These are phyloP conservation scores for Hydrolagus colliei DNA, from an alignment of 2,797 vertebrate species.

Conservation along the genomic window DNA sequence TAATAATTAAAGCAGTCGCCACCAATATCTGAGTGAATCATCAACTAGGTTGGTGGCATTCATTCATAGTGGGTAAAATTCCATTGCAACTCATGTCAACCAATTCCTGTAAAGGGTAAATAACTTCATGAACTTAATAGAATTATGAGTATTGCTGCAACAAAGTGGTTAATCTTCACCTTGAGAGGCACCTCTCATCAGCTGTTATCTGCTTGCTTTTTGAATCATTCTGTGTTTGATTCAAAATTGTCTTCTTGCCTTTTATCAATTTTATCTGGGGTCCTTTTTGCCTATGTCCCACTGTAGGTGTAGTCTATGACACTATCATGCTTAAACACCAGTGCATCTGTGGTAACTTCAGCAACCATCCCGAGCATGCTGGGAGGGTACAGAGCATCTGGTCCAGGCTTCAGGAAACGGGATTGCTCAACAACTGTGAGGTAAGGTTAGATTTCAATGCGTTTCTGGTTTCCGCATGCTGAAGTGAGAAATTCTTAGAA, in stretches of 20 bases:
- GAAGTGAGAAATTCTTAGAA: not conserved
- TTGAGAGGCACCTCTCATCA: too few relatives aligned
- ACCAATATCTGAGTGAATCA: too few relatives aligned
- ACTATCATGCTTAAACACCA: constrained; percentile 68
- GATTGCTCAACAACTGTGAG: constrained; percentile 64
- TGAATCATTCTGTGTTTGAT: not conserved
- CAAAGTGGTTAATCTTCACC: not conserved
- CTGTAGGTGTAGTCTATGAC: constrained; percentile 61
- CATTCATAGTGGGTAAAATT: too few relatives aligned
- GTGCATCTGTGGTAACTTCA: constrained; percentile 60
- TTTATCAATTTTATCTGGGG: not conserved
- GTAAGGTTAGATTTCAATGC: constrained; percentile 45
- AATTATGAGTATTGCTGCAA: constrained; percentile 5
- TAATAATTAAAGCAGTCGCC: too few relatives aligned
- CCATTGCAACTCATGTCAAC: too few relatives aligned
- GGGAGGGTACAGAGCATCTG: constrained; percentile 70
- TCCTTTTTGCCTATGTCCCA: constrained; percentile 37
- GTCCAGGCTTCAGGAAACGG: constrained; percentile 66
- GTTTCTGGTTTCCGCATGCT: not conserved
- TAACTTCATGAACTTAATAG: not conserved
- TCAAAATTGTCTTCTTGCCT: not conserved
- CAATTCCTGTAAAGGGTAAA: too few relatives aligned
- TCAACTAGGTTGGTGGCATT: too few relatives aligned
- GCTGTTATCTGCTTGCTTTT: too few relatives aligned
- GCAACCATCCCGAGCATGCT: constrained; percentile 61